phyloP scores from a whole-genome alignment of 2,113 vertebrate species.

The Saguinus midas region DNA sequence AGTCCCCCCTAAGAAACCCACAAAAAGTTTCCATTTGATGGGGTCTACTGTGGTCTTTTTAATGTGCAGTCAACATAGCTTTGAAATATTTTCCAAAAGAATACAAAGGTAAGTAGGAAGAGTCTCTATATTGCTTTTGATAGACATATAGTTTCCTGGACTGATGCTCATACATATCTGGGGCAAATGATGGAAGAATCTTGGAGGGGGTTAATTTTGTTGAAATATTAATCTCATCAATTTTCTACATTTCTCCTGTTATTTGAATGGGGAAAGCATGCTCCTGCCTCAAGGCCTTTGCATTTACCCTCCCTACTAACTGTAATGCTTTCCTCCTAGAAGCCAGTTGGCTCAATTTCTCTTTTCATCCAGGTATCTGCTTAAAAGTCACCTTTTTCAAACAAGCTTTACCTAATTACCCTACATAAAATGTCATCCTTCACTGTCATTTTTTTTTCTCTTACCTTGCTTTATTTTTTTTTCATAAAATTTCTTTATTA shows the following conservation, averaged over 20 bases:
- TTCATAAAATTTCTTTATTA: background rate
- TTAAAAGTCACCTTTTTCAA: background rate
- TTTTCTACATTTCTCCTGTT: background rate
- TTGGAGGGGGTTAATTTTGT: background rate
- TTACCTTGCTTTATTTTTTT: constrained; percentile 7
- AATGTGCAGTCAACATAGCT: background rate
- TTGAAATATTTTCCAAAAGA: constrained; percentile 40
- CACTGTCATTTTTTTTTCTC: background rate
- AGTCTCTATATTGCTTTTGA: background rate
- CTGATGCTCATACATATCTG: background rate
- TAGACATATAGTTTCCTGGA: background rate
- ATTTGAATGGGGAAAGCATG: background rate
- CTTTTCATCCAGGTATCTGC: background rate
- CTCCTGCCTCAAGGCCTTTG: background rate
- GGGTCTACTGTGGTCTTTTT: background rate
- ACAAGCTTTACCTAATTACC: background rate
- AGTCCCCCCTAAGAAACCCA: background rate
- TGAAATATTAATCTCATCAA: background rate
- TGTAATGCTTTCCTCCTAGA: background rate
- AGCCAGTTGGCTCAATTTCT: background rate
- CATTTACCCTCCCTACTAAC: background rate
- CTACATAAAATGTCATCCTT: background rate
- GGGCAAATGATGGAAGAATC: background rate
- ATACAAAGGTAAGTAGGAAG: constrained; percentile 8
- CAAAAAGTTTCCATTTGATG: constrained; percentile 5